Base-by-base conservation (phyloP, 2,113 vertebrate species). In the Archocentrus centrarchus region DNA sequence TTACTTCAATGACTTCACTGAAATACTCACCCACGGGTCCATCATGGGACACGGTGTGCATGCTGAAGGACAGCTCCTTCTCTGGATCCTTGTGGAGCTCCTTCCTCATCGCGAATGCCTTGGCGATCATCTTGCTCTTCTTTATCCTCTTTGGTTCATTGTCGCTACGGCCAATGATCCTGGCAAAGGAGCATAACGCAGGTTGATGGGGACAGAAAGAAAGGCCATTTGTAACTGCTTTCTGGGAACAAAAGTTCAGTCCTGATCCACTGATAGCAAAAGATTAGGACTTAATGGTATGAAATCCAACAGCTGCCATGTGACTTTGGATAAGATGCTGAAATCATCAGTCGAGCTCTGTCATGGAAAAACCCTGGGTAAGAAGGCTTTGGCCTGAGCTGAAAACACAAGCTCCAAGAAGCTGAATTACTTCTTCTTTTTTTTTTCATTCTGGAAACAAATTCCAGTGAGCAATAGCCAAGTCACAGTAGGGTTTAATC, bases 121-220 rank as follows among this genome's bases (percentile, higher is more conserved):
- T 99, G 9, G 98, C 98, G 0, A 99, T 99, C 98, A 99, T 99
- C 94, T 97, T 98, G 95, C 98, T 99, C 94, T 99, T 99, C 94
- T 99, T 99, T 88, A 99, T 98, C 92, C 98, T 96, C 90, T 99
- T 99, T 79, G 98, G 98, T 35, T 99, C 98, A 9, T 99, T 96
- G 1, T 98, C 97, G 6, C 98, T 98, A 11, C 97, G 97, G 17
- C 98, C 98, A 0, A 97, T 97, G 86, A 99, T 95, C 94, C 98
- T 99, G 85, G 20, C 4, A 83, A 41, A 35, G 17, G 20, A 60
- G 32, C 32, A 70, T 5, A n/a, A 35, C 15, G 37, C 41, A 39
- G 8, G 32, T 75, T 78, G 5, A 77, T 44, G 24, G 20, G 37
- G 20, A 18, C 1, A 59, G 13, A 20, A 13, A 30, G 20, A 85